phyloP scores from a whole-genome alignment of 1,140 invertebrate species.

The Phocides pigmalion region DNA sequence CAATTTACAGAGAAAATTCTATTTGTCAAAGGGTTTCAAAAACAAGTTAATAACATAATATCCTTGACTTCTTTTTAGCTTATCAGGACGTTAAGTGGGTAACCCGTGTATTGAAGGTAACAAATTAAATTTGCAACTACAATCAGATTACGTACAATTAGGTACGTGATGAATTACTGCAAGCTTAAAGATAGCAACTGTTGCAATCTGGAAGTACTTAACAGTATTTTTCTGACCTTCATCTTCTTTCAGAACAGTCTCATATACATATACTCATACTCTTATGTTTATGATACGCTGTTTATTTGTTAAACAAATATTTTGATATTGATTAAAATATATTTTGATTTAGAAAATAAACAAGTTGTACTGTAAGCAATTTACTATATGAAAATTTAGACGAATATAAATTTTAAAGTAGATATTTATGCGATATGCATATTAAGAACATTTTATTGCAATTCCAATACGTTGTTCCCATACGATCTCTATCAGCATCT shows the following conservation, averaged over 20 bases:
- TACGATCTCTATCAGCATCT: constrained; percentile 24
- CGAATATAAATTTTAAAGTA: background rate
- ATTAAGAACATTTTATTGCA: constrained; percentile 6
- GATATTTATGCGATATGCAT: constrained; percentile 2
- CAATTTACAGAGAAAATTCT: background rate
- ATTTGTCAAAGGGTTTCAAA: background rate
- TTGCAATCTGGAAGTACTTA: too few relatives aligned
- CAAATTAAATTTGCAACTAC: background rate
- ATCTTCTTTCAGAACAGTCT: too few relatives aligned
- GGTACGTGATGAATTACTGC: background rate
- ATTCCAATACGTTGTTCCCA: constrained; percentile 15
- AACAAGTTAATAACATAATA: background rate
- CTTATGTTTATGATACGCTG: too few relatives aligned
- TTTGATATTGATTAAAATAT: too few relatives aligned
- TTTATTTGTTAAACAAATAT: too few relatives aligned
- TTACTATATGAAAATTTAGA: too few relatives aligned
- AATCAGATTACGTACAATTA: constrained; percentile 1
- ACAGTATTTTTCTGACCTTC: too few relatives aligned
- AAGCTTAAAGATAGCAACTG: background rate
- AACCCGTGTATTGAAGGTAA: background rate
- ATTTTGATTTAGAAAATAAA: too few relatives aligned
- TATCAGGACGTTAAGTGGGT: background rate
- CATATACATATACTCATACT: too few relatives aligned
- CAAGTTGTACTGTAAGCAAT: too few relatives aligned
- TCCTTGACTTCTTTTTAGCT: background rate